These are phyloP conservation scores for Holacanthus passer DNA, from an alignment of 2,113 vertebrate genomes.

Conservation along the genomic window DNA sequence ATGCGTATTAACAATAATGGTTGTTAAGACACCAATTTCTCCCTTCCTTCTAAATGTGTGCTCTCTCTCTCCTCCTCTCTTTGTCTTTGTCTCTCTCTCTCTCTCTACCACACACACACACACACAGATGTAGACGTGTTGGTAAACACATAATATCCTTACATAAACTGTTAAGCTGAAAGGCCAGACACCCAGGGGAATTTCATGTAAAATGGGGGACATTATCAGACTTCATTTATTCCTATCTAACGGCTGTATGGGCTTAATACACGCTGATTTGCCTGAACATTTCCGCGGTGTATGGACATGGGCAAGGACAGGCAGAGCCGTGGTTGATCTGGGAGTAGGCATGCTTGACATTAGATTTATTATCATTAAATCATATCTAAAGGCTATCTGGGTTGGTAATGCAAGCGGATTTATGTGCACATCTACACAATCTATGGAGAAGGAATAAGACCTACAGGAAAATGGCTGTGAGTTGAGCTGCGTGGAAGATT, in stretches of 20 bases:
- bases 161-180: constrained; percentile 59
- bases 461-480: constrained; percentile 21
- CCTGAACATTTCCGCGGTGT: constrained; percentile 46
- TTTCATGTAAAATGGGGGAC: constrained; percentile 62
- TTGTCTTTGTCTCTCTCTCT: neutral
- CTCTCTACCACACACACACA: neutral
- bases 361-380: constrained; percentile 70
- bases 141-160: constrained; percentile 64
- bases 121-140: constrained; percentile 23
- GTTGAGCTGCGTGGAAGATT: constrained; percentile 27
- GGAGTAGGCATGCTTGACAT: constrained; percentile 70
- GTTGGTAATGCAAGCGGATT: constrained; percentile 57
- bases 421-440: constrained; percentile 56
- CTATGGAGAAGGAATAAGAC: constrained; percentile 54
- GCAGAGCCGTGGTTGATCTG: constrained; percentile 35
- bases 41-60: constrained; percentile 35
- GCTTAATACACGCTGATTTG: constrained; percentile 70
- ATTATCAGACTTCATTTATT: constrained; percentile 76
- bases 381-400: constrained; percentile 69
- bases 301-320: constrained; percentile 63
- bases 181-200: constrained; percentile 61
- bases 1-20: constrained; percentile 52
- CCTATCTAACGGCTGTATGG: constrained; percentile 66
- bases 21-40: constrained; percentile 37
- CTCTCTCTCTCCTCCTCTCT: neutral